phyloP scores from a whole-genome alignment of 2,888 invertebrate species.

The Heliconius sara region DNA sequence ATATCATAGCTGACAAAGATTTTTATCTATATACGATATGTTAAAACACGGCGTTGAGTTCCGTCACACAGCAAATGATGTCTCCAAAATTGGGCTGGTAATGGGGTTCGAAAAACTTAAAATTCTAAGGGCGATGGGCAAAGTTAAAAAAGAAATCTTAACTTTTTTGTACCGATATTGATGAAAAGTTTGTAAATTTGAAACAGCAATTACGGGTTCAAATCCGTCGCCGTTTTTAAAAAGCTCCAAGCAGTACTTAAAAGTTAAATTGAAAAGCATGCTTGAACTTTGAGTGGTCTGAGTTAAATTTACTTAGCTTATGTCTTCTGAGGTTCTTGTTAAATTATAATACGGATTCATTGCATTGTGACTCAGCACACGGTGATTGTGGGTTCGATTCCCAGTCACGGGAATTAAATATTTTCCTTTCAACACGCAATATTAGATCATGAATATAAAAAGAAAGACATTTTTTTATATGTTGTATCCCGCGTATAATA shows the following conservation, averaged over 20 bases:
- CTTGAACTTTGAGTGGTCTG: slow-evolving; percentile 12
- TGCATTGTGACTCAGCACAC: neutral
- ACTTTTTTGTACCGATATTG: neutral
- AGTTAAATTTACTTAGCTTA: slow-evolving; percentile 1
- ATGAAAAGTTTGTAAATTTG: neutral
- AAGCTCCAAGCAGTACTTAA: slow-evolving; percentile 11
- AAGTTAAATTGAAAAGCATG: slow-evolving; percentile 20
- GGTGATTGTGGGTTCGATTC: neutral
- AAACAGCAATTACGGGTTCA: neutral
- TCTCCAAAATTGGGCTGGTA: too few relatives aligned
- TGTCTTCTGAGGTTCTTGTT: neutral
- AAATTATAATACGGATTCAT: neutral
- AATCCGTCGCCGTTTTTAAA: neutral
- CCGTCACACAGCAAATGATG: too few relatives aligned
- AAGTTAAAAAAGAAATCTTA: too few relatives aligned
- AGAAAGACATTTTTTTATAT: too few relatives aligned
- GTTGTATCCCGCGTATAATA: too few relatives aligned
- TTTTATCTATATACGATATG: too few relatives aligned
- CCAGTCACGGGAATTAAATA: neutral
- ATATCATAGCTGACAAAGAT: too few relatives aligned
- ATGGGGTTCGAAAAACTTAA: too few relatives aligned
- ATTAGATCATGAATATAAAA: too few relatives aligned
- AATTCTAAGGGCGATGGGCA: too few relatives aligned
- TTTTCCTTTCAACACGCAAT: neutral
- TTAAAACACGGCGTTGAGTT: too few relatives aligned